These are phyloP conservation scores for Ennomos fuscantarius DNA, from an alignment of 2,888 invertebrate species.

Conservation along the genomic window DNA sequence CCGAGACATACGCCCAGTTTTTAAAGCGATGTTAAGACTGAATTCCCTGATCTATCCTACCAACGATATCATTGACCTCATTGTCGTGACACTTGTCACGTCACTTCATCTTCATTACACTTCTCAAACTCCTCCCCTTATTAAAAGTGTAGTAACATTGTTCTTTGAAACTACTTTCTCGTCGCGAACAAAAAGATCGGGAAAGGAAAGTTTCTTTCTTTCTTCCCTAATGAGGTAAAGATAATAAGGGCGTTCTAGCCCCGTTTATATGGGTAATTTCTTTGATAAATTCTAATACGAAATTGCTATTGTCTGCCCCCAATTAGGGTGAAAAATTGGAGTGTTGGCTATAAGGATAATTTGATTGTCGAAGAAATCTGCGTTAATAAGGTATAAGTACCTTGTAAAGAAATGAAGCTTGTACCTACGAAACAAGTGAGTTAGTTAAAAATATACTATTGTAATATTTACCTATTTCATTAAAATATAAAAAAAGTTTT, in stretches of 20 bases:
- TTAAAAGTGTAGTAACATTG: conserved; percentile 21
- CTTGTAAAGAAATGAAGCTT: no score
- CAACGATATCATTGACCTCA: background rate
- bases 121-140: conserved; percentile 18
- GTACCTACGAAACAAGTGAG: no score
- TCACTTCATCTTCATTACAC: conserved; percentile 18
- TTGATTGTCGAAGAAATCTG: conserved; percentile 2
- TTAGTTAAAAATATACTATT: no score
- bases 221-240: conserved; percentile 21
- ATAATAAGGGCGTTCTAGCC: conserved; percentile 20
- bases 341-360: conserved; percentile 13
- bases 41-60: no score
- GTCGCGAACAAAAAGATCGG: conserved; percentile 18
- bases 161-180: conserved; percentile 23
- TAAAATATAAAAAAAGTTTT: no score
- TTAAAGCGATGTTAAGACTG: no score
- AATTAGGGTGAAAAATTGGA: conserved; percentile 26
- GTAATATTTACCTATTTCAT: no score
- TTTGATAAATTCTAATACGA: conserved; percentile 28
- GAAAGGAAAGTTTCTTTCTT: conserved; percentile 9
- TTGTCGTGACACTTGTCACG: background rate
- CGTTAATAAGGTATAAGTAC: background rate
- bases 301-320: conserved; percentile 20
- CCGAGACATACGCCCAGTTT: no score
- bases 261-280: conserved; percentile 30